phyloP scores from a whole-genome alignment of 2,797 vertebrate species.

The Poecile montanus region DNA sequence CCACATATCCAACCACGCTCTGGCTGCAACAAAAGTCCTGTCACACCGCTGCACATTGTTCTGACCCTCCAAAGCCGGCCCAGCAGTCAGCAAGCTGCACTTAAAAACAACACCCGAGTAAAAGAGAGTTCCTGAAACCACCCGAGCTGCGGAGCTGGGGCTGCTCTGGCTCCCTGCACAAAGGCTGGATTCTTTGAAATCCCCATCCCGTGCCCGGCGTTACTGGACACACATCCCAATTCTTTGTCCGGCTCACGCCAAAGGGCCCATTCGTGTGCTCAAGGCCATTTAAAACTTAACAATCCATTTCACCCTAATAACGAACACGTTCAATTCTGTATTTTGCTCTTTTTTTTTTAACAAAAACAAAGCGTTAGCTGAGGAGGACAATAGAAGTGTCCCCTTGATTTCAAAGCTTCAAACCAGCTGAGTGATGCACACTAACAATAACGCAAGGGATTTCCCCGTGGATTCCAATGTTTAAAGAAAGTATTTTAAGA shows the following conservation, averaged over 20 bases:
- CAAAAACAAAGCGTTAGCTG: background rate
- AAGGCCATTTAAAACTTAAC: background rate
- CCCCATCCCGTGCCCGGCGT: conserved; percentile 5
- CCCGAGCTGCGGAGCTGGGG: background rate
- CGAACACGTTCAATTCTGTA: background rate
- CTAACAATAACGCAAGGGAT: background rate
- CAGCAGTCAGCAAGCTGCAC: conserved; percentile 36
- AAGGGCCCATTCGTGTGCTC: background rate
- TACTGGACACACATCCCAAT: background rate
- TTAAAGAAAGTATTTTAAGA: background rate
- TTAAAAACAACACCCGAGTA: background rate
- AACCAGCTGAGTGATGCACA: background rate
- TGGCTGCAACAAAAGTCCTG: background rate
- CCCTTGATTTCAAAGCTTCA: background rate
- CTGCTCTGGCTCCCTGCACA: conserved; percentile 12
- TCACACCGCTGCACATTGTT: background rate
- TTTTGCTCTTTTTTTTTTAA: background rate
- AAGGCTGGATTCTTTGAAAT: conserved; percentile 20
- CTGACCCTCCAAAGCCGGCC: background rate
- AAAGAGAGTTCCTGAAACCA: conserved; percentile 36
- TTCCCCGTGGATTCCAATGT: background rate
- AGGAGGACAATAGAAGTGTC: background rate
- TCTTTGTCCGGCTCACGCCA: conserved; percentile 39
- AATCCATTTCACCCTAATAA: background rate
- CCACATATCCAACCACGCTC: background rate